These are phyloP conservation scores for Lasioglossum baleicum DNA, from an alignment of 1,140 invertebrate genomes.

Conservation along the genomic window DNA sequence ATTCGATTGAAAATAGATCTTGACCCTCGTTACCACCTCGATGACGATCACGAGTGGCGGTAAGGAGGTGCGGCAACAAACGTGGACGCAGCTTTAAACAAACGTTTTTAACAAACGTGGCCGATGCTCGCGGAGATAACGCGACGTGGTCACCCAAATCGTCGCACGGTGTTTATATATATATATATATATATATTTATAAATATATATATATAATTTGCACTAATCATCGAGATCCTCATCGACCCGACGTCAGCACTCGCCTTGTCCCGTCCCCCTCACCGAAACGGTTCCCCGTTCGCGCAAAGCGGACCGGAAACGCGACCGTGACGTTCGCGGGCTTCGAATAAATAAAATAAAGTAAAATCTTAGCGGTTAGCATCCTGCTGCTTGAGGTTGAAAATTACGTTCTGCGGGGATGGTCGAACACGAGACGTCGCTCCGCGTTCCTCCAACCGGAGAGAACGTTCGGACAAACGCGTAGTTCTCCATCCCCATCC, in stretches of 20 bases:
- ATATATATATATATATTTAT: not conserved
- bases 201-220: slow-evolving; percentile 44
- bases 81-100: too few species aligned
- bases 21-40: too few species aligned
- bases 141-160: not conserved
- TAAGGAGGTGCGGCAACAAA: too few species aligned
- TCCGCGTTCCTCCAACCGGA: too few species aligned
- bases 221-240: slow-evolving; percentile 61
- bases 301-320: not conserved
- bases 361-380: slow-evolving; percentile 49
- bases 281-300: not conserved
- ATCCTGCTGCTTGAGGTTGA: slow-evolving; percentile 37
- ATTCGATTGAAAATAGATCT: too few species aligned
- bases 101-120: too few species aligned
- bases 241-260: slow-evolving; percentile 11
- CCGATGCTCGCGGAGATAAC: slow-evolving; percentile 27
- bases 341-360: slow-evolving; percentile 57
- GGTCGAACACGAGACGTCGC: not conserved
- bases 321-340: not conserved
- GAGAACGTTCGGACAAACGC: not conserved
- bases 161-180: not conserved
- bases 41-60: too few species aligned
- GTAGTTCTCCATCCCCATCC: slow-evolving; percentile 43
- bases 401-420: slow-evolving; percentile 2
- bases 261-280: not conserved